phyloP scores from a whole-genome alignment of 2,888 invertebrate genomes.

The Clivina fossor region DNA sequence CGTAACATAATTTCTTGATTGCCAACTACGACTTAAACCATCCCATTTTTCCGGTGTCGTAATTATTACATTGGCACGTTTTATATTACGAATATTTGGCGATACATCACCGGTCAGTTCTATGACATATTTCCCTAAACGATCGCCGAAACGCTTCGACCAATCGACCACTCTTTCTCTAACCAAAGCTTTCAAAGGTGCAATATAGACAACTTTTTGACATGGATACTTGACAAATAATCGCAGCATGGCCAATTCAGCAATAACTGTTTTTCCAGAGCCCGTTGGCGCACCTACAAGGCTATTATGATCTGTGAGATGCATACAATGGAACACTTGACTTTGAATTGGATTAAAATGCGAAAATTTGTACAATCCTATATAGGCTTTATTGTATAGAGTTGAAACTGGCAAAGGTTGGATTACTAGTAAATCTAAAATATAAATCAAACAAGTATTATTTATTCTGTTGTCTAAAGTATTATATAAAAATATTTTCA shows the following conservation, averaged over 20 bases:
- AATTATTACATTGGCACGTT: slow-evolving; percentile 87
- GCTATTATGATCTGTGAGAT: slow-evolving; percentile 92
- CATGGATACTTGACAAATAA: slow-evolving; percentile 80
- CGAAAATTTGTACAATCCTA: slow-evolving; percentile 83
- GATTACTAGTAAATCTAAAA: slow-evolving; percentile 80
- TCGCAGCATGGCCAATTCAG: slow-evolving; percentile 95
- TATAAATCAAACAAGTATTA: slow-evolving; percentile 28
- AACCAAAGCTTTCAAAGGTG: slow-evolving; percentile 96
- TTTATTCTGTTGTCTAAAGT: too few relatives aligned
- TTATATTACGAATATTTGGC: slow-evolving; percentile 83
- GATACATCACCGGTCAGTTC: slow-evolving; percentile 95
- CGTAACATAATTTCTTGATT: slow-evolving; percentile 91
- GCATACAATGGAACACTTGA: slow-evolving; percentile 95
- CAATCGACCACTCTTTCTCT: slow-evolving; percentile 96
- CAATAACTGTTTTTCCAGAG: slow-evolving; percentile 97
- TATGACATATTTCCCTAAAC: slow-evolving; percentile 79
- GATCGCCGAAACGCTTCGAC: slow-evolving; percentile 75
- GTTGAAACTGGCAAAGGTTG: slow-evolving; percentile 87
- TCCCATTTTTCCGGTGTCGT: slow-evolving; percentile 99
- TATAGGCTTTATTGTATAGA: slow-evolving; percentile 73
- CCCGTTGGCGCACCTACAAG: slow-evolving; percentile 94
- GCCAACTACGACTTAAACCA: slow-evolving; percentile 98
- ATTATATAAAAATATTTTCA: too few relatives aligned
- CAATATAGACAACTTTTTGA: slow-evolving; percentile 93
- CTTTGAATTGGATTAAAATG: slow-evolving; percentile 99